Evolutionary conservation across 53 echinoderm and acorn worm genomes (phyloP).

Genomic region (Holothuria scabra): DNA sequence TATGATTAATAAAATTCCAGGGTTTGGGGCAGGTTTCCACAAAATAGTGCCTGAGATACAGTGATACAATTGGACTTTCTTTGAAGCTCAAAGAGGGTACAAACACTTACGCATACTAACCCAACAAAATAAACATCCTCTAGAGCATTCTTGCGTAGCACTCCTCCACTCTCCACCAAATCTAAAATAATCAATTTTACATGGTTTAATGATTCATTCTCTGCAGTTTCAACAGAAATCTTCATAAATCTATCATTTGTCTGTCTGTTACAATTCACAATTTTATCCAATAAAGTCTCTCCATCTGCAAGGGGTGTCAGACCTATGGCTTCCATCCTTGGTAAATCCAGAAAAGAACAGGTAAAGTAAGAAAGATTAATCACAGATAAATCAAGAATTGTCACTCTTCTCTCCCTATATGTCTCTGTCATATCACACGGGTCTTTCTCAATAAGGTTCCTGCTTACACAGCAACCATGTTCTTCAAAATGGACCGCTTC

Average conservation of each 20-base stretch:
- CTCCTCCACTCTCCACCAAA: slow-evolving; percentile 62
- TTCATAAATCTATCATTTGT: slow-evolving; percentile 28
- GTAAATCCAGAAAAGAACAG: background rate
- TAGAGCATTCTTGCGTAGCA: slow-evolving; percentile 67
- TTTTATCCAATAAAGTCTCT: slow-evolving; percentile 32
- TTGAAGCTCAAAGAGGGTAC: no score
- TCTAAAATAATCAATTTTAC: slow-evolving; percentile 68
- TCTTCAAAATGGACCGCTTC: no score
- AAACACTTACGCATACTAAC: background rate
- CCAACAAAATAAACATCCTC: slow-evolving; percentile 27
- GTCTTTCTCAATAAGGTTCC: no score
- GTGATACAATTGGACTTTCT: no score
- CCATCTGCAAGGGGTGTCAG: background rate
- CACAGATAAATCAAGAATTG: slow-evolving; percentile 11
- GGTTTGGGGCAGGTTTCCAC: no score
- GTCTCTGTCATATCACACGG: no score
- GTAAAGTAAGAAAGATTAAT: slow-evolving; percentile 2
- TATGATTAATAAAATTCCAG: no score
- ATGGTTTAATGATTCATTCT: background rate
- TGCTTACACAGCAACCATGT: no score
- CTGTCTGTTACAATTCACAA: slow-evolving; percentile 37
- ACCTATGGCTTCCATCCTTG: background rate
- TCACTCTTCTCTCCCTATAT: background rate
- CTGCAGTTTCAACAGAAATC: background rate
- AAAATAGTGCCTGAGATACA: no score